Base-by-base conservation (phyloP, 2,113 vertebrate species). In the Aix galericulata region DNA sequence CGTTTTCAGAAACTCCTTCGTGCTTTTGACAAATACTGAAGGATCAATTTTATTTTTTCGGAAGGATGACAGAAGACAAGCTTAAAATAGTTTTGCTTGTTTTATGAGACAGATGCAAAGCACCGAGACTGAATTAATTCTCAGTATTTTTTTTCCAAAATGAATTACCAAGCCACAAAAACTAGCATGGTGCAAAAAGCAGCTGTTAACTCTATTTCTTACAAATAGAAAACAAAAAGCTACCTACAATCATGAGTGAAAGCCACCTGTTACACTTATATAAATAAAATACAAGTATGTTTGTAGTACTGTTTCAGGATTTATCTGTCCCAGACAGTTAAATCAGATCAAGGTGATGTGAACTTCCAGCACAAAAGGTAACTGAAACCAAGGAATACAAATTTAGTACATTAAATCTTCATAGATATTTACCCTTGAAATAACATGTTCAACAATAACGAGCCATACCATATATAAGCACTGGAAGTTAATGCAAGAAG, bases 381-480 rank as follows among this genome's bases (percentile, higher is more conserved):
- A 89, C 4, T 63, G 12, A 64, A 8, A 73, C 18, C 11, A 80
- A 60, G 34, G 48, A 93, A 87, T 29, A 75, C 5, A 31, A 59
- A 78, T 40, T 62, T 34, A 21, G n/a, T 69, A 73, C 11, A 52
- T 3, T 44, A 86, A 44, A 1, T 36, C 31, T 66, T 81, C 46
- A 48, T 22, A 48, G 20, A 48, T 48, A 22, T 48, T 48, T 48
- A 48, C 9, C 21, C 46, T 22, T 22, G 46, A 48, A 48, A 48
- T 22, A 48, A 22, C 10, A 48, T 4, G 17, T 26, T 3, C 0
- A 0, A 13, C 38, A 81, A 71, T 63, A 80, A 71, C 56, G 64
- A 86, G 36, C 8, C 25, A 73, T 3, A 29, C 3, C 29, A 44
- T 10, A 68, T 7, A 46, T 9, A 64, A 59, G 9, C 15, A 81